Percentiles rank a stretch among this genome's conserved stretches.
Evolutionary conservation across 64 coral and sea anemone species (phyloP).

Genomic region (Montipora cactus): DNA sequence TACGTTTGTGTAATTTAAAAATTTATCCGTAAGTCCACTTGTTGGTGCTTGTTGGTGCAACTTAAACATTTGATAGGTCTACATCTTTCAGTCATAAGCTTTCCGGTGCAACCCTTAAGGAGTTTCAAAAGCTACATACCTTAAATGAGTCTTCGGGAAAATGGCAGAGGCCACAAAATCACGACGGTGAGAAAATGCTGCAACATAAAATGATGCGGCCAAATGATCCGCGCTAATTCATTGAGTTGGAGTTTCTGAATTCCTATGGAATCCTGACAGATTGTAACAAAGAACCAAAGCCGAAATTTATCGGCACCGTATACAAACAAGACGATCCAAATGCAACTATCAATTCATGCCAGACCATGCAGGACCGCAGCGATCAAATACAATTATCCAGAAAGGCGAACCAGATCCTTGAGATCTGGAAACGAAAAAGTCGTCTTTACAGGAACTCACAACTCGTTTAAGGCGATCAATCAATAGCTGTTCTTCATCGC

Average conservation of each 20-base stretch:
- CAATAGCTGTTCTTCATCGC: neutral
- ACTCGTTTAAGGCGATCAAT: neutral
- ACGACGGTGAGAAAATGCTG: neutral
- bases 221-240: neutral
- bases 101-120: neutral
- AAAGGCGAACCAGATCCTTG: neutral
- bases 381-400: neutral
- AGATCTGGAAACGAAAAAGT: neutral
- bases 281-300: neutral
- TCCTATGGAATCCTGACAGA: neutral
- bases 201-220: neutral
- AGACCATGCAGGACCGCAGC: neutral
- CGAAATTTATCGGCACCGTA: neutral
- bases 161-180: neutral
- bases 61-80: too few species aligned
- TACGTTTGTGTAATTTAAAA: neutral
- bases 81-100: neutral
- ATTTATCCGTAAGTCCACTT: neutral
- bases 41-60: neutral
- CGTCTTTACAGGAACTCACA: neutral
- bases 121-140: neutral
- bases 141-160: neutral
- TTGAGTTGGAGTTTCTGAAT: neutral
- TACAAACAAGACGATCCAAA: neutral
- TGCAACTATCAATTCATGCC: neutral